These are phyloP conservation scores for Diarsia dahlii DNA, from an alignment of 2,888 invertebrate species.

Conservation along the genomic window DNA sequence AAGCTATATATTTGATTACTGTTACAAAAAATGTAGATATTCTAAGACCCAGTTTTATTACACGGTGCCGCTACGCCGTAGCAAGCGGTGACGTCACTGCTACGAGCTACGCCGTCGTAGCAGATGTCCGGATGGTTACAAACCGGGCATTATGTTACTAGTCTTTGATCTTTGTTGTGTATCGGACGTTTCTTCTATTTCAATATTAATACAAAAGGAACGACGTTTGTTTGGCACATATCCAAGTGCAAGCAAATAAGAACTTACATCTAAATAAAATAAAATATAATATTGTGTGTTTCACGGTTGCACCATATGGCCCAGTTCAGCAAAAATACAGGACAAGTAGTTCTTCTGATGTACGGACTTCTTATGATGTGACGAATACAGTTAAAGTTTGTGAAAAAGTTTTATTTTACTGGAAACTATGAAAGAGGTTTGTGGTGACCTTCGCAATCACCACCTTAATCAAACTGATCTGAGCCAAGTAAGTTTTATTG, in stretches of 20 bases:
- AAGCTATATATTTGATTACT: background rate
- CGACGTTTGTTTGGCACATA: background rate
- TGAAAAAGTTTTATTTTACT: background rate
- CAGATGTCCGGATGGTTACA: constrained; percentile 9
- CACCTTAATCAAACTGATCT: background rate
- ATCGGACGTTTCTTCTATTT: constrained; percentile 22
- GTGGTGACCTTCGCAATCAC: constrained; percentile 12
- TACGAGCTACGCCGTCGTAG: constrained; percentile 43
- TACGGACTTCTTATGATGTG: constrained; percentile 15
- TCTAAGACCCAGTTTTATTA: background rate
- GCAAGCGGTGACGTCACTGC: constrained; percentile 25
- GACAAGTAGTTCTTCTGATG: background rate
- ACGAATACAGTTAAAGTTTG: background rate
- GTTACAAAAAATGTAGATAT: background rate
- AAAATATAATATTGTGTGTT: background rate
- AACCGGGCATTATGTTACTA: constrained; percentile 22
- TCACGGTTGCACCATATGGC: background rate
- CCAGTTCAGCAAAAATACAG: background rate
- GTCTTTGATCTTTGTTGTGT: constrained; percentile 34
- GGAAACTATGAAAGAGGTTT: constrained; percentile 41
- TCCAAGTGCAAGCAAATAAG: background rate
- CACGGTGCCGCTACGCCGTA: constrained; percentile 32
- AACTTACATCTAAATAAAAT: background rate
- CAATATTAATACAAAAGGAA: background rate
- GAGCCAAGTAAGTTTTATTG: constrained; percentile 26